A percentile compares a stretch with the other conserved stretches of the same genome.
phyloP scores from a whole-genome alignment of 2,888 invertebrate species.

The Cantharis lateralis region DNA sequence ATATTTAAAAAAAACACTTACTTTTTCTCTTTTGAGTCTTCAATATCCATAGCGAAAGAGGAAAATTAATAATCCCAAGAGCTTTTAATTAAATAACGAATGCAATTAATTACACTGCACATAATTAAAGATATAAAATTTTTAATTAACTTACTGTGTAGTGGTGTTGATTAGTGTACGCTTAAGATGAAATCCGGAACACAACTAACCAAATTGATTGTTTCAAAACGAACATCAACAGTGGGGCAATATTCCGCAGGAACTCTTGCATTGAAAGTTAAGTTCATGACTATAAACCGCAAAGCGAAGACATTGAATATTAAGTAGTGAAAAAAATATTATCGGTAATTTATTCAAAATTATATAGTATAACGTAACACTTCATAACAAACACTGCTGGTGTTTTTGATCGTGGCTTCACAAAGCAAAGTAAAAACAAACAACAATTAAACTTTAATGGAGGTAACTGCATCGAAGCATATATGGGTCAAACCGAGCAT shows the following conservation, averaged over 20 bases:
- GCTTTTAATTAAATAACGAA: not conserved
- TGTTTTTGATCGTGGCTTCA: not conserved
- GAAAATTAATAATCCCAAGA: not conserved
- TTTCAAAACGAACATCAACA: constrained; percentile 7
- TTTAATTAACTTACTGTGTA: not conserved
- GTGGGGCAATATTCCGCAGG: constrained; percentile 10
- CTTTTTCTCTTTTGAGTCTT: not conserved
- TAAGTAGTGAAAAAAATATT: constrained; percentile 7
- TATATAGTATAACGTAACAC: not conserved
- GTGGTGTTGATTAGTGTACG: constrained; percentile 2
- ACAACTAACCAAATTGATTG: constrained; percentile 15
- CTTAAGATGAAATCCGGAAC: constrained; percentile 20
- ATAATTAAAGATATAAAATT: not conserved
- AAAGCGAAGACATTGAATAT: constrained; percentile 14
- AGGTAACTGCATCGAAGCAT: not conserved
- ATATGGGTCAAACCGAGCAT: not conserved
- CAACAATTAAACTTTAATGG: not conserved
- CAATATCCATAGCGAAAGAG: not conserved
- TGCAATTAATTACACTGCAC: not conserved
- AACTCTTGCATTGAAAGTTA: constrained; percentile 15
- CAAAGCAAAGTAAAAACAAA: not conserved
- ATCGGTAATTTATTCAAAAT: not conserved
- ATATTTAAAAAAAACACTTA: not conserved
- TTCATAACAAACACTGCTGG: not conserved
- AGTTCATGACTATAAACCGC: constrained; percentile 16